A percentile compares a stretch with the other conserved stretches of the same genome.
phyloP scores from a whole-genome alignment of 2,888 invertebrate genomes.

The Coenonympha glycerion region DNA sequence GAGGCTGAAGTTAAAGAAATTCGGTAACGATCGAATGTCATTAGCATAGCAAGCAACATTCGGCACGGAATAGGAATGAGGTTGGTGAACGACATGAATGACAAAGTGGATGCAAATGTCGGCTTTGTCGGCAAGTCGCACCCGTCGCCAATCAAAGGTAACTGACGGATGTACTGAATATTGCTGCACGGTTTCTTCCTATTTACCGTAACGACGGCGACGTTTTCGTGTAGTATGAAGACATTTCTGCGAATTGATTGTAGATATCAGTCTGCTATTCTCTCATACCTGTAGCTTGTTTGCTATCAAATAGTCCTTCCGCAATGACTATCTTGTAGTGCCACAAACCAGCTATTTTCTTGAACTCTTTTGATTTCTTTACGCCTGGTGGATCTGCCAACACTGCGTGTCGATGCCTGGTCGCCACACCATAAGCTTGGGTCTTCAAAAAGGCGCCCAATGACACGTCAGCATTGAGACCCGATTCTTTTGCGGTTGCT shows the following conservation, averaged over 20 bases:
- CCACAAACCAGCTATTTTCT: too few relatives aligned
- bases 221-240: background rate
- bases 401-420: too few relatives aligned
- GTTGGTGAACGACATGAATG: slow-evolving; percentile 62
- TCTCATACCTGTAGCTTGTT: too few relatives aligned
- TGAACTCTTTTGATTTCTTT: too few relatives aligned
- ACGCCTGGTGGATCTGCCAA: too few relatives aligned
- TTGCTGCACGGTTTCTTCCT: slow-evolving; percentile 25
- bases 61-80: slow-evolving; percentile 63
- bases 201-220: slow-evolving; percentile 19
- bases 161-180: slow-evolving; percentile 32
- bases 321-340: too few relatives aligned
- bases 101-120: slow-evolving; percentile 72
- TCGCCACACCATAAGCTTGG: too few relatives aligned
- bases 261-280: too few relatives aligned
- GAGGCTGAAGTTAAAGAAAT: slow-evolving; percentile 25
- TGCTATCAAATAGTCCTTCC: too few relatives aligned
- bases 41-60: slow-evolving; percentile 60
- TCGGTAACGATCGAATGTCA: slow-evolving; percentile 54
- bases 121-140: slow-evolving; percentile 55
- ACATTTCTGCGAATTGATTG: background rate
- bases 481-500: too few relatives aligned
- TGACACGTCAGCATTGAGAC: too few relatives aligned
- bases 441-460: too few relatives aligned
- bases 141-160: slow-evolving; percentile 46